Evolutionary conservation across 2,113 vertebrate genomes (phyloP).

Genomic region (Pelodiscus sinensis): DNA sequence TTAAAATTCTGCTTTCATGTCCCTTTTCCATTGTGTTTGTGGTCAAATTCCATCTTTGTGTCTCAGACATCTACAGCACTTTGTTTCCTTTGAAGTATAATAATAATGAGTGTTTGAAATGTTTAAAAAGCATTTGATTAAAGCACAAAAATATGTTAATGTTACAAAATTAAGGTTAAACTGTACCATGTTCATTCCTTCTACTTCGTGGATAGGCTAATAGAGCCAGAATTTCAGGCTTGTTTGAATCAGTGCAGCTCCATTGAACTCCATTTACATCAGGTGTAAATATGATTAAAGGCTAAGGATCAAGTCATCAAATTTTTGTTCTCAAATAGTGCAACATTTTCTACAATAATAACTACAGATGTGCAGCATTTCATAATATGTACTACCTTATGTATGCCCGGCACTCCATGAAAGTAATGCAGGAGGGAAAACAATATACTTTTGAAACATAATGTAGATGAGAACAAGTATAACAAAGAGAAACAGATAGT

Average conservation of each 20-base stretch:
- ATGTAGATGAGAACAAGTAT: background rate
- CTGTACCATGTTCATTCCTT: background rate
- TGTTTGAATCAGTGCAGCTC: background rate
- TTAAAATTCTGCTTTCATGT: background rate
- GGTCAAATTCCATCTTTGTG: background rate
- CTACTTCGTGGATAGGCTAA: background rate
- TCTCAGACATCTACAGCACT: background rate
- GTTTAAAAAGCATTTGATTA: background rate
- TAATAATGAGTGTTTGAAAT: background rate
- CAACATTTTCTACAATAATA: background rate
- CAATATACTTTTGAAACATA: background rate
- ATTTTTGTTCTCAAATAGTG: background rate
- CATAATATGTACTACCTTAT: background rate
- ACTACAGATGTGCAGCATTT: background rate
- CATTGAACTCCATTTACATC: background rate
- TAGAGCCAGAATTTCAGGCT: background rate
- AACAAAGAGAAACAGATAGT: background rate
- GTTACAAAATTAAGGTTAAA: background rate
- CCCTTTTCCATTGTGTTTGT: background rate
- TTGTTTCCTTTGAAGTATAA: background rate
- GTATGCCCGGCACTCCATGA: background rate
- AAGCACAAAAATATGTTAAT: background rate
- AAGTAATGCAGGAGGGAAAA: background rate
- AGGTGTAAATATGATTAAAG: background rate
- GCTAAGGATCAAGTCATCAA: background rate